A percentile compares a stretch with the other conserved stretches of the same genome.
Conservation (phyloP, 2,797 vertebrate species). For the Dromococcyx pavoninus region DNA sequence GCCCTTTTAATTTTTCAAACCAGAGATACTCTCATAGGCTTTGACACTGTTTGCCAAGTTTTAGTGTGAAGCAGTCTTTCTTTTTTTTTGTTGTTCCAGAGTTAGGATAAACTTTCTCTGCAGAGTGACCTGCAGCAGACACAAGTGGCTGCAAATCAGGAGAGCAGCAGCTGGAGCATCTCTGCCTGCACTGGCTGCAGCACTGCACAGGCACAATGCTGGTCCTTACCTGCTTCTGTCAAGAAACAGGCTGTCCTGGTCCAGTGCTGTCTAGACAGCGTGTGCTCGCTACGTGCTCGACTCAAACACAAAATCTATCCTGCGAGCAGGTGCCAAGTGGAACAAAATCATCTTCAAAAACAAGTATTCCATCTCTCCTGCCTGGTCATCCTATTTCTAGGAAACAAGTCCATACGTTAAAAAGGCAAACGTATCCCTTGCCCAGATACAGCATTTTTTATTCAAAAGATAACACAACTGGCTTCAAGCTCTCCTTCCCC, state of each 20-base stretch:
- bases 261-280: neutral
- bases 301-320: neutral
- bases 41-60: neutral
- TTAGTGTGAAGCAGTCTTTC: neutral
- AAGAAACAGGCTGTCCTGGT: neutral
- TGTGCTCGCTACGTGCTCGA: accelerated
- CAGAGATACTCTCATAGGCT: neutral
- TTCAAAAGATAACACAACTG: neutral
- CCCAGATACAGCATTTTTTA: neutral
- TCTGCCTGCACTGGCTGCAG: neutral
- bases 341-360: neutral
- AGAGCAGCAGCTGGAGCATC: neutral
- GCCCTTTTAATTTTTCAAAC: neutral
- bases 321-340: neutral
- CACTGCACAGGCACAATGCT: accelerated
- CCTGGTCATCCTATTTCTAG: neutral
- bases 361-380: neutral
- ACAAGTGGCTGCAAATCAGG: neutral
- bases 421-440: neutral
- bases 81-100: no score
- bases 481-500: neutral
- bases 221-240: neutral
- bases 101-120: neutral
- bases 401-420: neutral
- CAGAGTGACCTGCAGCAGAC: neutral